Percentiles rank a stretch among this genome's conserved stretches.
These are phyloP conservation scores for Eurytoma adleriae DNA, from an alignment of 2,888 invertebrate genomes.

Conservation along the genomic window DNA sequence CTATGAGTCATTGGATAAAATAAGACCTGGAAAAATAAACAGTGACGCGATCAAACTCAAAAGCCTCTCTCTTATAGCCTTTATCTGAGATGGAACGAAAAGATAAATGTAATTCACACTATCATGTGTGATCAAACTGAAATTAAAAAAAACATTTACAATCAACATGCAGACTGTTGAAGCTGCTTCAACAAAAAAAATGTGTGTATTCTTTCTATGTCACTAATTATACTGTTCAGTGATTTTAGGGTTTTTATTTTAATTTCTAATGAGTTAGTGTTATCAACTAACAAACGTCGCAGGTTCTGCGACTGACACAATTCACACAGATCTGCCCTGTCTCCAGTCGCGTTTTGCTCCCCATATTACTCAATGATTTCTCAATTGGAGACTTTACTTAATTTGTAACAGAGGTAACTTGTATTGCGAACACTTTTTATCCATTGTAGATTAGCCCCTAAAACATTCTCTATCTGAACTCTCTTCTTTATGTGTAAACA, in stretches of 20 bases:
- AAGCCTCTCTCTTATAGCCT: slow-evolving; percentile 12
- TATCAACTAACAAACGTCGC: slow-evolving; percentile 74
- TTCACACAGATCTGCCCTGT: slow-evolving; percentile 72
- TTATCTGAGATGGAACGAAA: slow-evolving; percentile 6
- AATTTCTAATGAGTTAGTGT: slow-evolving; percentile 69
- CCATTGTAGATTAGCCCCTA: too few relatives aligned
- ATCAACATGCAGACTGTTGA: slow-evolving; percentile 23
- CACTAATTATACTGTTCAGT: slow-evolving; percentile 74
- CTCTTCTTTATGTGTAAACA: slow-evolving; percentile 3
- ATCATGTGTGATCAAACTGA: too few relatives aligned
- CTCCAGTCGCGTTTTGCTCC: slow-evolving; percentile 62
- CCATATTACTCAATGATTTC: not conserved
- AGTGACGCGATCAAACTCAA: not conserved
- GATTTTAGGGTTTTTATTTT: slow-evolving; percentile 71
- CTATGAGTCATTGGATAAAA: slow-evolving; percentile 30
- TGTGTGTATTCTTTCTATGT: slow-evolving; percentile 64
- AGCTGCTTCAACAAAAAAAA: slow-evolving; percentile 49
- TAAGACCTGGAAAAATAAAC: slow-evolving; percentile 10
- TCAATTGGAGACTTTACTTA: too few relatives aligned
- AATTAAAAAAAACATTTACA: too few relatives aligned
- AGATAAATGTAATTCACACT: slow-evolving; percentile 1
- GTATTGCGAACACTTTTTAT: too few relatives aligned
- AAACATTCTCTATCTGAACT: not conserved
- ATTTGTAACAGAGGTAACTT: too few relatives aligned
- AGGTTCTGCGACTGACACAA: slow-evolving; percentile 72